Evolutionary conservation across 1,140 invertebrate genomes (phyloP).

Genomic region (Lutraria rhynchaena): DNA sequence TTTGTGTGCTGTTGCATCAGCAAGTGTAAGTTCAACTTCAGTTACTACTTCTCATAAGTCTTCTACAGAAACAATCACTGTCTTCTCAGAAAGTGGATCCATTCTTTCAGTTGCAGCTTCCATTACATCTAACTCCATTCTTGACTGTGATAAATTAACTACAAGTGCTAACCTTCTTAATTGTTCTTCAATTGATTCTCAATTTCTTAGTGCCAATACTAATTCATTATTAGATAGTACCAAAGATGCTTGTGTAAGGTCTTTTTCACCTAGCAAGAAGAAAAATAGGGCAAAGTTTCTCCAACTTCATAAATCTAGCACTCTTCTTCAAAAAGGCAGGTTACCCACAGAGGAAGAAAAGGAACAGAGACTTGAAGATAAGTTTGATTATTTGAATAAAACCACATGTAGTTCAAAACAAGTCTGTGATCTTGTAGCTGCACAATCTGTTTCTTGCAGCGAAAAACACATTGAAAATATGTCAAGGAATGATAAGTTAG

Average conservation of each 20-base stretch:
- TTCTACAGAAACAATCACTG: slow-evolving; percentile 37
- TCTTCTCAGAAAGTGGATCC: slow-evolving; percentile 35
- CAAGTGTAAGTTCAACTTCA: slow-evolving; percentile 48
- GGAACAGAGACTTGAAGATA: slow-evolving; percentile 61
- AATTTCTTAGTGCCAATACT: background rate
- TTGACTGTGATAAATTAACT: slow-evolving; percentile 15
- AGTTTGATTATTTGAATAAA: slow-evolving; percentile 56
- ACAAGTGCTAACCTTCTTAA: background rate
- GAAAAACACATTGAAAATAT: background rate
- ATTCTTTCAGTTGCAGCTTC: slow-evolving; percentile 22
- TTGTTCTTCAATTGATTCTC: background rate
- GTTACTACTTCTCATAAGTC: slow-evolving; percentile 40
- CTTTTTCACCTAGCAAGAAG: slow-evolving; percentile 46
- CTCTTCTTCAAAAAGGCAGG: slow-evolving; percentile 56
- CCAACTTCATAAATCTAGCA: slow-evolving; percentile 49
- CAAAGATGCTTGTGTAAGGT: slow-evolving; percentile 7
- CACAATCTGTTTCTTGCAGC: background rate
- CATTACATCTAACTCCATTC: slow-evolving; percentile 20
- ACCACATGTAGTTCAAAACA: slow-evolving; percentile 23
- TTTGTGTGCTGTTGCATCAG: slow-evolving; percentile 44
- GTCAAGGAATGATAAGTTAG: background rate
- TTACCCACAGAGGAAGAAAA: slow-evolving; percentile 59
- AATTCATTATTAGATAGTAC: background rate
- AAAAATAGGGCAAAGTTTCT: slow-evolving; percentile 59
- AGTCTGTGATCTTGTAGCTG: slow-evolving; percentile 15